These are phyloP conservation scores for Hydriomena furcata DNA, from an alignment of 2,888 invertebrate species.

Conservation along the genomic window DNA sequence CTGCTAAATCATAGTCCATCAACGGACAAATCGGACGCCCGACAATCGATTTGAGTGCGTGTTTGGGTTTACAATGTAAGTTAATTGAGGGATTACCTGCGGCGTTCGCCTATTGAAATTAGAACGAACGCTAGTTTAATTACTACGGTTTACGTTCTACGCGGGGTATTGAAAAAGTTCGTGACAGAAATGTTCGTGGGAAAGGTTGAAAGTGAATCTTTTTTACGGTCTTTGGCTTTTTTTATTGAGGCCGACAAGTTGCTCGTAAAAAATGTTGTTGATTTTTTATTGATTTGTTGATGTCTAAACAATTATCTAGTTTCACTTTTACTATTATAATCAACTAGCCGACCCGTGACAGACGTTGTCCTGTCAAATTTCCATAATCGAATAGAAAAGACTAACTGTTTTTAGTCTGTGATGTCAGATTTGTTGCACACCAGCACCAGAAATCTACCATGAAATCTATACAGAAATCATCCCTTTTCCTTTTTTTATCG, in stretches of 20 bases:
- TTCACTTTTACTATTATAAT: too few species aligned
- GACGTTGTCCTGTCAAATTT: too few species aligned
- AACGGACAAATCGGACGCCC: conserved; percentile 23
- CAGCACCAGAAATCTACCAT: too few species aligned
- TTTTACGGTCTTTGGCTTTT: conserved; percentile 11
- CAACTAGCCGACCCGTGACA: too few species aligned
- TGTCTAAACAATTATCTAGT: too few species aligned
- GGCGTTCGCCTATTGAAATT: conserved; percentile 34
- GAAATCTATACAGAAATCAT: too few species aligned
- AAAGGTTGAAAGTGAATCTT: conserved; percentile 18
- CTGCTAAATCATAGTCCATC: conserved; percentile 35
- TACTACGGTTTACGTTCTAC: conserved; percentile 26
- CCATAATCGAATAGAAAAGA: too few species aligned
- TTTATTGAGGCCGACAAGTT: conserved; percentile 4
- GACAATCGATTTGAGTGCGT: conserved; percentile 31
- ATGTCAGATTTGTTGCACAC: too few species aligned
- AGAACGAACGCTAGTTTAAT: conserved; percentile 34
- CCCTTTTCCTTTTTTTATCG: too few species aligned
- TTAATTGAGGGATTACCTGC: conserved; percentile 37
- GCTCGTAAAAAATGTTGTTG: too few species aligned
- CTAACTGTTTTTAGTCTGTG: too few species aligned
- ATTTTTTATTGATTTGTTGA: too few species aligned
- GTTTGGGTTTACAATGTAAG: conserved; percentile 35
- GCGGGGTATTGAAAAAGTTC: conserved; percentile 29
- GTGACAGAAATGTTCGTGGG: conserved; percentile 25